These are phyloP conservation scores for Vulpes ferrilata DNA, from an alignment of 2,113 vertebrate species.

Conservation along the genomic window DNA sequence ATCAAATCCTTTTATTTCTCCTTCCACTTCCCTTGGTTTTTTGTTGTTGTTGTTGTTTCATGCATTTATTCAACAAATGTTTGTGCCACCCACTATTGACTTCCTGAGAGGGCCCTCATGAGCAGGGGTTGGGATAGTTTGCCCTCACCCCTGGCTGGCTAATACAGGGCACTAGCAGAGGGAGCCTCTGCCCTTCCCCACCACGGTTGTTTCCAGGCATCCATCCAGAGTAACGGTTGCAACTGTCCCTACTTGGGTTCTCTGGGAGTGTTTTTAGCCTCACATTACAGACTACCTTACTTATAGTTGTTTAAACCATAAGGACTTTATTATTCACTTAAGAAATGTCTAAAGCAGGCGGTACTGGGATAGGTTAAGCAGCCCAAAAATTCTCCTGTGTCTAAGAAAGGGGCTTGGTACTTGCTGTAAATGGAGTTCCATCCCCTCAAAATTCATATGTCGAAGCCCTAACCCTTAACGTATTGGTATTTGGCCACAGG, in stretches of 20 bases:
- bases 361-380: neutral
- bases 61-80: neutral
- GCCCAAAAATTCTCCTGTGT: neutral
- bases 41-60: neutral
- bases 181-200: neutral
- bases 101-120: neutral
- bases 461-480: neutral
- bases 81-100: neutral
- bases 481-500: neutral
- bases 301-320: neutral
- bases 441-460: neutral
- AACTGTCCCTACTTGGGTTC: neutral
- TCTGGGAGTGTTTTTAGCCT: neutral
- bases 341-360: neutral
- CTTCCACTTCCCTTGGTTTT: neutral
- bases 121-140: too few species aligned
- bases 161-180: neutral
- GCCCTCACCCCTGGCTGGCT: neutral
- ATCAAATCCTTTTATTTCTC: neutral
- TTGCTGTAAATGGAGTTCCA: neutral
- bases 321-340: neutral
- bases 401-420: neutral
- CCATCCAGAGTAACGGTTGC: neutral
- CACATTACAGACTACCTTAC: neutral
- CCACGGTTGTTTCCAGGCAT: neutral